These are phyloP conservation scores for Conomelus anceps DNA, from an alignment of 2,888 invertebrate genomes.

Conservation along the genomic window DNA sequence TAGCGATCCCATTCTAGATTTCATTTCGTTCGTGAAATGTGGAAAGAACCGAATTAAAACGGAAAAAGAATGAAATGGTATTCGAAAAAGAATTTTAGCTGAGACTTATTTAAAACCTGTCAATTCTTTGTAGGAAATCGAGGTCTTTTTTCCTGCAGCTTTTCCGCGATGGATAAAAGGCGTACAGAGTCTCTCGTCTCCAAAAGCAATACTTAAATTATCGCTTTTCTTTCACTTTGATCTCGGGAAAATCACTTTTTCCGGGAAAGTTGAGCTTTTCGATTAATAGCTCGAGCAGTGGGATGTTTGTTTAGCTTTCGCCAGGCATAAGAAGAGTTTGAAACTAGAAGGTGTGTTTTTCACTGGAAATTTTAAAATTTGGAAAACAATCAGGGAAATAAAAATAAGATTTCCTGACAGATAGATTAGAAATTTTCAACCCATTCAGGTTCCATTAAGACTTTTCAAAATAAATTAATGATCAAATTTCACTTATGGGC, in stretches of 20 bases:
- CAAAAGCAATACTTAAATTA: not conserved
- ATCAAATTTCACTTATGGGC: too few species aligned
- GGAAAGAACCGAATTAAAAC: not conserved
- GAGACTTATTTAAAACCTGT: not conserved
- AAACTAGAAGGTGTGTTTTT: too few species aligned
- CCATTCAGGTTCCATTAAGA: too few species aligned
- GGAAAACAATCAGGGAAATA: too few species aligned
- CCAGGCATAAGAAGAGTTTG: too few species aligned
- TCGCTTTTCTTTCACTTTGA: not conserved
- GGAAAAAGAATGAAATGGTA: not conserved
- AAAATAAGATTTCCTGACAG: too few species aligned
- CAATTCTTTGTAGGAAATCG: not conserved
- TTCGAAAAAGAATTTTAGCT: not conserved
- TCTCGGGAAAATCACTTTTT: not conserved
- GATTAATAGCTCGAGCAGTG: not conserved
- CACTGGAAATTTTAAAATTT: too few species aligned
- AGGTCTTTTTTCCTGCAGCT: not conserved
- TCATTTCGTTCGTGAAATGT: not conserved
- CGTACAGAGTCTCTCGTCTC: not conserved
- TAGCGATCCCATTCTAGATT: not conserved
- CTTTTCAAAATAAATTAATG: too few species aligned
- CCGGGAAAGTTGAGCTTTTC: not conserved
- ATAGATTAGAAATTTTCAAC: too few species aligned
- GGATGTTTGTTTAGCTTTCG: not conserved
- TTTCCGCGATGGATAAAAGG: not conserved